Base-by-base conservation (phyloP, 2,797 vertebrate species). In the Anabacerthia variegaticeps region DNA sequence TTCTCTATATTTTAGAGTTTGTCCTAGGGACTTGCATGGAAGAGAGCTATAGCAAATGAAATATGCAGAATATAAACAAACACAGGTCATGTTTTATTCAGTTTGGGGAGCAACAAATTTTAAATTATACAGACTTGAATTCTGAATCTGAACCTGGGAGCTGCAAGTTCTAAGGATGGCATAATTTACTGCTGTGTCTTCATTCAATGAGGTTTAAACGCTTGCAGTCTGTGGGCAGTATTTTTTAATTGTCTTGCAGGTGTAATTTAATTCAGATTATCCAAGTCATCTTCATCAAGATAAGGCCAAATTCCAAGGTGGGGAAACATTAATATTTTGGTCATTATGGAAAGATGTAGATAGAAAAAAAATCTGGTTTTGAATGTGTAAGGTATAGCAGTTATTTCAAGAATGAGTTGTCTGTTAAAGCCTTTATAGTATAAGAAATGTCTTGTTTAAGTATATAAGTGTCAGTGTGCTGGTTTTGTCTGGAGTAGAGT, bases 31-130 rank as follows among this genome's bases (percentile, higher is more conserved):
- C 37, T 71, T 82, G 51, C 26, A 68, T 16, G 24, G 66, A 66
- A 69, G 48, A 77, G 20, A 84, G 51, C 30, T 90, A 44, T 55
- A 26, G 48, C 69, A 39, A 93, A 72, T 63, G 55, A 87, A 92
- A 86, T 59, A 82, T 34, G 32, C 52, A 85, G 56, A 82, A 67
- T 56, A 66, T 82, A 94, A 95, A 85, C 52, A 91, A 73, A 73
- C 56, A 59, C 15, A 56, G 51, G 44, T 85, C 56, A 84, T 89
- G 76, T 89, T 96, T 95, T 95, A 92, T 94, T 93, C 82, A 86
- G 63, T 54, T 61, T 88, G 73, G 88, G 56, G 59, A 85, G 14
- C 85, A 26, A 27, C 22, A 72, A 72, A 51, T 72, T 88, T 86
- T 88, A 88, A 93, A 80, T 68, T 83, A 51, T 24, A 49, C 2